phyloP scores from a whole-genome alignment of 1,140 invertebrate genomes.

The Cyrtorhinus lividipennis region DNA sequence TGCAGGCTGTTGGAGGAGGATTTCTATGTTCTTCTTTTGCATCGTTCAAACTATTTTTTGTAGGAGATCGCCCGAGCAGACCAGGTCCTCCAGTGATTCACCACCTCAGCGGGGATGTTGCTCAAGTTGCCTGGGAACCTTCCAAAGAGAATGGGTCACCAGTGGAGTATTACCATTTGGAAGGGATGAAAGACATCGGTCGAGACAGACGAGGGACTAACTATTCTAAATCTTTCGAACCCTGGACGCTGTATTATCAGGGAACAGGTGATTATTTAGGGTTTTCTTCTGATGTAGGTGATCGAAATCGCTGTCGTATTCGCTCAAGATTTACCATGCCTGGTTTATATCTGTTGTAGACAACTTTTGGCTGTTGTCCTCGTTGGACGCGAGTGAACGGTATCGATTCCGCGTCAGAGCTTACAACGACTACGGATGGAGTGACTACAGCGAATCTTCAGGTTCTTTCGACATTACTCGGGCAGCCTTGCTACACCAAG shows the following conservation, averaged over 20 bases:
- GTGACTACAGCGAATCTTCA: constrained; percentile 51
- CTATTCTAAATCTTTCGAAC: constrained; percentile 18
- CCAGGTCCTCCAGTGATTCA: constrained; percentile 50
- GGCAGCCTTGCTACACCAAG: constrained; percentile 38
- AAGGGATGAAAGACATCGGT: constrained; percentile 30
- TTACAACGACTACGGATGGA: constrained; percentile 58
- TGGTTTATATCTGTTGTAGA: no score
- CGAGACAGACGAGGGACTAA: not conserved
- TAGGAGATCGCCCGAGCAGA: constrained; percentile 46
- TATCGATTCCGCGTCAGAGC: constrained; percentile 65
- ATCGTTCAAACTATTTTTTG: no score
- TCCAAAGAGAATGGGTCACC: constrained; percentile 49
- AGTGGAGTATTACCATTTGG: constrained; percentile 42
- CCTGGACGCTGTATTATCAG: constrained; percentile 62
- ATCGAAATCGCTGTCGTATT: no score
- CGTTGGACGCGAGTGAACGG: constrained; percentile 40
- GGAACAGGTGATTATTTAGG: constrained; percentile 43
- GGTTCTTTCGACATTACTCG: constrained; percentile 34
- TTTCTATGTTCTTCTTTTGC: not conserved
- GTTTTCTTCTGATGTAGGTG: no score
- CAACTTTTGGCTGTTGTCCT: constrained; percentile 60
- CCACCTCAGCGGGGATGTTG: constrained; percentile 44
- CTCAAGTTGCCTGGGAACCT: constrained; percentile 55
- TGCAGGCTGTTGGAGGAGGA: not conserved
- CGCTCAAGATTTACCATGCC: no score